Evolutionary conservation across 2,113 vertebrate genomes (phyloP).

Genomic region (Scophthalmus maximus): DNA sequence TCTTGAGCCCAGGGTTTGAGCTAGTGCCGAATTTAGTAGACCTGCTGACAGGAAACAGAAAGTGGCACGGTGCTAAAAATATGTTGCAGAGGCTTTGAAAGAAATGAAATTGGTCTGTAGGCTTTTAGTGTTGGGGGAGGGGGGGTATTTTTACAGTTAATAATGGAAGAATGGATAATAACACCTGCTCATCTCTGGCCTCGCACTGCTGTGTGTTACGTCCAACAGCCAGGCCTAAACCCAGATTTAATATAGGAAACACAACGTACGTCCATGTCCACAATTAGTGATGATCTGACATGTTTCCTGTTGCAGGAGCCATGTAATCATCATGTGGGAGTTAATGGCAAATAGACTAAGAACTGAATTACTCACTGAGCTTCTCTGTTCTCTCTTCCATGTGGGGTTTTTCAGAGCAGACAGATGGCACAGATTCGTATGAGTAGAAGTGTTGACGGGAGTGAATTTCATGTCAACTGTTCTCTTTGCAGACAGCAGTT

Average conservation of each 20-base stretch:
- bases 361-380: neutral
- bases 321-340: neutral
- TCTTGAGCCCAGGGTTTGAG: neutral
- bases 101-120: slow-evolving; percentile 60
- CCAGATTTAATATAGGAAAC: slow-evolving; percentile 18
- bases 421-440: neutral
- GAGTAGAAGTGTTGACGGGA: neutral
- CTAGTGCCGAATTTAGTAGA: slow-evolving; percentile 34
- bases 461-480: neutral
- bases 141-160: slow-evolving; percentile 10
- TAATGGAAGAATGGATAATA: slow-evolving; percentile 67
- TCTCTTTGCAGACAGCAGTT: slow-evolving; percentile 82
- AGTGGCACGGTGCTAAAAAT: slow-evolving; percentile 53
- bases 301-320: neutral
- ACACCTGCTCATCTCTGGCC: slow-evolving; percentile 31
- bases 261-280: neutral
- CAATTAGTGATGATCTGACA: neutral
- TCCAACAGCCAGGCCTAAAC: neutral
- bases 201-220: slow-evolving; percentile 2
- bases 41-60: slow-evolving; percentile 40
- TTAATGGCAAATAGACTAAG: neutral
- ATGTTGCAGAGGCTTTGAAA: slow-evolving; percentile 53
- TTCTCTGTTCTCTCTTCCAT: neutral
- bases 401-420: neutral
- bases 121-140: slow-evolving; percentile 47